Evolutionary conservation across 2,113 vertebrate species (phyloP), one percentile per base, ranked within the genome.

Genomic region (Galemys pyrenaicus): DNA sequence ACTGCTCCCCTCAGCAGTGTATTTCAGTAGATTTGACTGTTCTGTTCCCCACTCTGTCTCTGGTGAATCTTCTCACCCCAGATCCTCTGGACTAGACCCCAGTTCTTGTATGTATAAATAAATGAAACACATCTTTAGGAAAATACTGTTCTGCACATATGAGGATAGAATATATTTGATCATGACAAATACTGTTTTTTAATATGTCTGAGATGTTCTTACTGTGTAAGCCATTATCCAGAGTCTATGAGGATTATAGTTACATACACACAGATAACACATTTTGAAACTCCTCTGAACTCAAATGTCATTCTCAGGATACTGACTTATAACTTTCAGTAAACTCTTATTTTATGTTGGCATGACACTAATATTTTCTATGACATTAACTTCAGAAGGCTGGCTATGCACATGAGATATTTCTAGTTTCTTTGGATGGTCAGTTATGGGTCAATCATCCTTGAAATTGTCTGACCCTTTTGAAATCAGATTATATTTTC

Each of bases 401-500:
- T 84, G 71, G 68, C 39, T 74, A 54, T 37, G 49, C 26, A 80
- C 41, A 22, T 37, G 88, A 84, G 71, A 68, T 15, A 30, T 74
- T 91, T 79, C 46, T 22, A 44, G n/a, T 67, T 82, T 83, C 79
- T 88, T 60, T 41, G 7, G 10, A 9, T 68, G 41, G 46, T 80
- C 51, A 80, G 64, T 44, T 87, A 78, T 54, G 70, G 46, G 60
- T 87, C 56, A 90, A n/a, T 20, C 35, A 82, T 30, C 70, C 65
- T 62, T 94, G 70, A 89, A 95, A 90, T 94, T 87, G 67, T 17
- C 56, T 15, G 58, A 9, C 6, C 44, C 28, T 54, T 78, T 74
- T 78, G 56, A 83, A 96, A 87, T 68, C 87, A 78, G 77, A 20
- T 89, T 82, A 46, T 68, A 84, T 74, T 73, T 82, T 83, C 54